phyloP scores from a whole-genome alignment of 2,797 vertebrate genomes.

The Ctenosaura bakeri region DNA sequence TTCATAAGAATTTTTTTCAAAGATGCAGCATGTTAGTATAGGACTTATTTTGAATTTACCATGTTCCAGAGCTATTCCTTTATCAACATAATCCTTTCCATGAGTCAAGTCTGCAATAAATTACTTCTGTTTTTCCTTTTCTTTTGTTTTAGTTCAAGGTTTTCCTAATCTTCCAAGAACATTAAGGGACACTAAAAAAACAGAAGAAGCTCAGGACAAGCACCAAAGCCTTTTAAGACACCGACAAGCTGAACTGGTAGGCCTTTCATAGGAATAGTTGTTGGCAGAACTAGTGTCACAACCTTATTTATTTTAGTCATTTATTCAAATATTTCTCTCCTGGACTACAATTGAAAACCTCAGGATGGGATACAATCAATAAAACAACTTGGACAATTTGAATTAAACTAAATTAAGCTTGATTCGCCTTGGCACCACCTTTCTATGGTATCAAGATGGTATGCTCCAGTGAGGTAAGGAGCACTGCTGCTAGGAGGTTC shows the following conservation, averaged over 20 bases:
- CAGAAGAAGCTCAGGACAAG: conserved; percentile 32
- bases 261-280: conserved; percentile 2
- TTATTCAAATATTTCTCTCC: too few relatives aligned
- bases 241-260: conserved; percentile 38
- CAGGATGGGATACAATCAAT: too few relatives aligned
- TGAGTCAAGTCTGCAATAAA: conserved; percentile 37
- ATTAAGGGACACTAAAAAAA: conserved; percentile 37
- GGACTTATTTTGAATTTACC: conserved; percentile 61
- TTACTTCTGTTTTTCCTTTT: conserved; percentile 66
- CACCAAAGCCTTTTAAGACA: conserved; percentile 28
- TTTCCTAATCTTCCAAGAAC: conserved; percentile 55
- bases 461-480: too few relatives aligned
- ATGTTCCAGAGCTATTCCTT: conserved; percentile 66
- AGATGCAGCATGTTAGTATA: conserved; percentile 32
- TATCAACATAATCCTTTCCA: conserved; percentile 61
- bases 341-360: too few relatives aligned
- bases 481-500: too few relatives aligned
- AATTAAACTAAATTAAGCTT: too few relatives aligned
- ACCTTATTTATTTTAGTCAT: not conserved
- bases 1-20: conserved; percentile 65
- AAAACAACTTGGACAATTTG: too few relatives aligned
- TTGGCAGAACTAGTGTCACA: not conserved
- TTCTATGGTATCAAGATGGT: too few relatives aligned
- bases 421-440: too few relatives aligned
- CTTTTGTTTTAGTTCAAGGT: conserved; percentile 60